Evolutionary conservation across 2,797 vertebrate species (phyloP).

Genomic region (Manis javanica): DNA sequence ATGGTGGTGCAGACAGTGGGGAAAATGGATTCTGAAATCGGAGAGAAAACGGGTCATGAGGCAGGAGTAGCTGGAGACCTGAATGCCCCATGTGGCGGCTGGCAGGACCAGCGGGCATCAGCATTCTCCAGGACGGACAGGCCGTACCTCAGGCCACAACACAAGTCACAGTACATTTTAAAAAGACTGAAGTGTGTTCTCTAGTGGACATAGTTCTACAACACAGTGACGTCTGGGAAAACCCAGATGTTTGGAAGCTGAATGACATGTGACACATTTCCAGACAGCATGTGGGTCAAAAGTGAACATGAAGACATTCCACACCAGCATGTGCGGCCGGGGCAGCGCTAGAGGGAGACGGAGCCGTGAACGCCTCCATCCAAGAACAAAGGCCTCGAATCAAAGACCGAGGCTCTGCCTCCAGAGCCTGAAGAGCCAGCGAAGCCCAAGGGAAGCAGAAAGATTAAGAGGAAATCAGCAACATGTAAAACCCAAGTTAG

Average conservation of each 20-base stretch:
- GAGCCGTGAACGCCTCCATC: background rate
- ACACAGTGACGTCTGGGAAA: background rate
- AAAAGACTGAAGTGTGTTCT: background rate
- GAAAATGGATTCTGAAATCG: no score
- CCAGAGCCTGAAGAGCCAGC: background rate
- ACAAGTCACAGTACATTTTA: background rate
- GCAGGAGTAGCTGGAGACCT: no score
- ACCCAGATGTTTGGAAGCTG: background rate
- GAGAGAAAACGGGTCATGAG: no score
- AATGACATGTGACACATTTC: background rate
- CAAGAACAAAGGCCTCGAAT: background rate
- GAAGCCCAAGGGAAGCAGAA: background rate
- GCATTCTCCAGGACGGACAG: background rate
- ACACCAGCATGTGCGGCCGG: background rate
- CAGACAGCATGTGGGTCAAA: background rate
- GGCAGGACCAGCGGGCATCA: no score
- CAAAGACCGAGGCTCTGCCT: background rate
- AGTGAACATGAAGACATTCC: background rate
- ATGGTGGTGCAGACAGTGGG: no score
- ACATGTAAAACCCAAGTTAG: background rate
- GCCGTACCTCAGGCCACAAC: background rate
- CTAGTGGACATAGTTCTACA: background rate
- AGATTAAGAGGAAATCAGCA: background rate
- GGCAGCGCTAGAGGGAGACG: background rate
- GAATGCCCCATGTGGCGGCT: no score